These are phyloP conservation scores for Spilogale gracilis DNA, from an alignment of 2,113 vertebrate genomes.

Conservation along the genomic window DNA sequence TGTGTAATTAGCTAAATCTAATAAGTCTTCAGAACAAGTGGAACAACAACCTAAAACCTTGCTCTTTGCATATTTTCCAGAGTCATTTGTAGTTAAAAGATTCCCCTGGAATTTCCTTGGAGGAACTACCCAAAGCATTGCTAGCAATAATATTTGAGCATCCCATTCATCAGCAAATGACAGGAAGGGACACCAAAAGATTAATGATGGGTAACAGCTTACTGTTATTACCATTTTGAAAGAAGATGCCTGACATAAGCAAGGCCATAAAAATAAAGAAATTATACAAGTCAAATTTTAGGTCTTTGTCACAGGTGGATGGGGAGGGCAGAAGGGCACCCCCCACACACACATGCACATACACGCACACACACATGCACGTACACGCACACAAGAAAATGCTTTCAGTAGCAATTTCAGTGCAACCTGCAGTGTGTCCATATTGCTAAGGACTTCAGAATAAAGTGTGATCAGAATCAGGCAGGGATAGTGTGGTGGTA, in stretches of 20 bases:
- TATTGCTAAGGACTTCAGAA: background rate
- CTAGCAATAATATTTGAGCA: background rate
- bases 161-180: background rate
- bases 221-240: conserved; percentile 14
- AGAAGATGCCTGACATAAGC: background rate
- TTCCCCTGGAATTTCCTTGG: conserved; percentile 4
- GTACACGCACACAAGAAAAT: background rate
- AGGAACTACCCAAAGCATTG: background rate
- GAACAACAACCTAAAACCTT: conserved; percentile 43
- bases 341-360: background rate
- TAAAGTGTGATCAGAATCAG: background rate
- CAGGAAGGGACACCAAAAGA: background rate
- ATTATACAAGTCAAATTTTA: conserved; percentile 14
- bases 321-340: background rate
- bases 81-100: conserved; percentile 23
- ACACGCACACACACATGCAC: background rate
- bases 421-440: background rate
- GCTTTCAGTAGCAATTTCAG: background rate
- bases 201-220: background rate
- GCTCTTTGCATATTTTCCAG: conserved; percentile 45
- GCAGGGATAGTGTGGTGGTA: background rate
- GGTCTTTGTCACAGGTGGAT: background rate
- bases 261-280: background rate
- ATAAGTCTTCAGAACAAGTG: conserved; percentile 51
- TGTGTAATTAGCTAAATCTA: conserved; percentile 55